Base-by-base conservation (phyloP, 2,113 vertebrate species). In the Galbula dea region DNA sequence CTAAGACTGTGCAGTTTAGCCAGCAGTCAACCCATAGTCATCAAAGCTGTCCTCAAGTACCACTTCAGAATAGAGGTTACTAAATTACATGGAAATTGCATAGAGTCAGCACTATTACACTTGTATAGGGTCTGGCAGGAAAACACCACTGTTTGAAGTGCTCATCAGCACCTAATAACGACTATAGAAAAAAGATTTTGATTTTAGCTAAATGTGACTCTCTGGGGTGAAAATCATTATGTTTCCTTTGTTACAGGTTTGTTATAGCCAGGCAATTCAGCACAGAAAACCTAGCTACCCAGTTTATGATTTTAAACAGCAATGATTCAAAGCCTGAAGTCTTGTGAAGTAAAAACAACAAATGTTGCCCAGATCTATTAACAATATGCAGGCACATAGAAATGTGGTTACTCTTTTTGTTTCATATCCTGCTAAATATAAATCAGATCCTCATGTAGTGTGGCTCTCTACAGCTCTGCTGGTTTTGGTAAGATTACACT, bases 31-130 rank as follows among this genome's bases (percentile, higher is more conserved):
- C 86, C 55, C 96, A 37, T 13, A 96, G 88, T 92, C 92, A 96
- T 97, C 96, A 95, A 85, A 96, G 83, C 58, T 88, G 84, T 93
- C 94, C 95, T 96, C 14, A 96, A 97, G 96, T 72, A 92, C 93
- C 95, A 97, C 93, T 97, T 96, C 46, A 94, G 83, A 96, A 79
- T 7, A 78, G 91, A 93, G 82, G 78, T 93, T 87, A 96, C 92
- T 88, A 95, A 97, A 97, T 97, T 93, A 79, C 79, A 94, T 89
- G 83, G 94, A 91, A 90, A 97, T 97, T 94, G 86, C 78, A 86
- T 67, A 90, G 90, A 97, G 94, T 93, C 89, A 96, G 93, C 83
- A 84, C 58, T 91, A 87, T 90, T 83, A 89, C 72, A 96, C 65
- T 96, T 96, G 79, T 82, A n/a, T n/a, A 95, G 94, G 93, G 63